These are phyloP conservation scores for Pandemis corylana DNA, from an alignment of 2,888 invertebrate genomes.

Conservation along the genomic window DNA sequence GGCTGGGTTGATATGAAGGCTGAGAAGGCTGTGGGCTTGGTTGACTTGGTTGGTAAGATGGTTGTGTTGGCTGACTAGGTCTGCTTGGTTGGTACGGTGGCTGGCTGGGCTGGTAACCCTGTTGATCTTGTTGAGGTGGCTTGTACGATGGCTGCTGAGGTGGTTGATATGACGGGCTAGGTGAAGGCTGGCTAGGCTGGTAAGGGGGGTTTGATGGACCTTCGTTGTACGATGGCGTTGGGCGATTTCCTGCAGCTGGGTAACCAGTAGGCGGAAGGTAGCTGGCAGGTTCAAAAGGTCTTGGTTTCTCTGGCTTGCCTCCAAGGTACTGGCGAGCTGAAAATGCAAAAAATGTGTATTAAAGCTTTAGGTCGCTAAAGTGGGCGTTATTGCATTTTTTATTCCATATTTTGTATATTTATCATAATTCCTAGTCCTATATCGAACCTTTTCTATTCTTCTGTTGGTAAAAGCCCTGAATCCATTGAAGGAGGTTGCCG, in stretches of 20 bases:
- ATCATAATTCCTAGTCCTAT: conserved; percentile 24
- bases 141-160: conserved; percentile 51
- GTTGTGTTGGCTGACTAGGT: conserved; percentile 51
- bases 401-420: not conserved
- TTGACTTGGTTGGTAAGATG: conserved; percentile 49
- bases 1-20: conserved; percentile 48
- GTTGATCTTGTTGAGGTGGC: conserved; percentile 51
- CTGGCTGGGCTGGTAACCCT: conserved; percentile 52
- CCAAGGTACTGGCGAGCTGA: conserved; percentile 89
- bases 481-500: conserved; percentile 90
- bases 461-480: conserved; percentile 89
- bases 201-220: conserved; percentile 62
- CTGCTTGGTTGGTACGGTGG: conserved; percentile 47
- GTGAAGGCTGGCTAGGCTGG: conserved; percentile 54
- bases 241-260: conserved; percentile 72
- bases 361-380: not conserved
- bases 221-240: conserved; percentile 74
- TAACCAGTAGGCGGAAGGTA: conserved; percentile 77
- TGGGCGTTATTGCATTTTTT: not conserved
- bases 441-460: conserved; percentile 81
- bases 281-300: conserved; percentile 86
- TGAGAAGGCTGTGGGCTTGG: conserved; percentile 51
- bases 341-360: conserved; percentile 47
- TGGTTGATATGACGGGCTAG: conserved; percentile 49
- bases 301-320: conserved; percentile 87